Conservation (phyloP, 2,113 vertebrate genomes). For the Pangasianodon gigas region DNA sequence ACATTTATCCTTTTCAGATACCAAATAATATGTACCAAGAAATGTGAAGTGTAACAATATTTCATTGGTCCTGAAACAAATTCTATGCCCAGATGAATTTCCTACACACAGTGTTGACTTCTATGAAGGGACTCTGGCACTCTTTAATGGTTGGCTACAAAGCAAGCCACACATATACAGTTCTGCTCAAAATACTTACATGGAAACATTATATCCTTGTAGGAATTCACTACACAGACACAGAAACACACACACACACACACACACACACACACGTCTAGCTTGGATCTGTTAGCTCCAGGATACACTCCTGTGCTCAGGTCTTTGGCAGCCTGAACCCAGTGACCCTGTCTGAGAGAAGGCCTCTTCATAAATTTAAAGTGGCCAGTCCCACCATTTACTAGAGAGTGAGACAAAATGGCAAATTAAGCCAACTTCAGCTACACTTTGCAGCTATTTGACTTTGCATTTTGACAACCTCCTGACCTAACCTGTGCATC, state of each 20-base stretch:
- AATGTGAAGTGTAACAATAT: not conserved
- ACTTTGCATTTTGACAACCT: not conserved
- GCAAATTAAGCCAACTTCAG: slow-evolving; percentile 29
- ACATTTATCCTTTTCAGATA: not conserved
- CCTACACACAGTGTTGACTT: not conserved
- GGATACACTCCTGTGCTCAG: slow-evolving; percentile 25
- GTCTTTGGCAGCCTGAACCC: slow-evolving; percentile 33
- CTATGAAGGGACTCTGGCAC: not conserved
- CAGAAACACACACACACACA: slow-evolving; percentile 35
- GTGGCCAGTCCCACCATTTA: slow-evolving; percentile 43
- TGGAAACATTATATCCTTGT: slow-evolving; percentile 17
- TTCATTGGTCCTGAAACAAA: not conserved
- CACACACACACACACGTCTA: slow-evolving; percentile 34
- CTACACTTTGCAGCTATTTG: not conserved
- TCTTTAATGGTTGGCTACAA: not conserved
- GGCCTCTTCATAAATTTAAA: slow-evolving; percentile 55
- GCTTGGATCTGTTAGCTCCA: slow-evolving; percentile 51
- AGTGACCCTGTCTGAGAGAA: slow-evolving; percentile 28
- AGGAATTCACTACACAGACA: slow-evolving; percentile 28
- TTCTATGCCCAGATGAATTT: not conserved
- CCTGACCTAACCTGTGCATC: not conserved
- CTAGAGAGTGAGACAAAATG: slow-evolving; percentile 48
- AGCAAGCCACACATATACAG: slow-evolving; percentile 10
- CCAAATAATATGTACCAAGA: not conserved
- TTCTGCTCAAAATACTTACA: slow-evolving; percentile 1